These are phyloP conservation scores for Borostomias antarcticus DNA, from an alignment of 2,797 vertebrate genomes.

Conservation along the genomic window DNA sequence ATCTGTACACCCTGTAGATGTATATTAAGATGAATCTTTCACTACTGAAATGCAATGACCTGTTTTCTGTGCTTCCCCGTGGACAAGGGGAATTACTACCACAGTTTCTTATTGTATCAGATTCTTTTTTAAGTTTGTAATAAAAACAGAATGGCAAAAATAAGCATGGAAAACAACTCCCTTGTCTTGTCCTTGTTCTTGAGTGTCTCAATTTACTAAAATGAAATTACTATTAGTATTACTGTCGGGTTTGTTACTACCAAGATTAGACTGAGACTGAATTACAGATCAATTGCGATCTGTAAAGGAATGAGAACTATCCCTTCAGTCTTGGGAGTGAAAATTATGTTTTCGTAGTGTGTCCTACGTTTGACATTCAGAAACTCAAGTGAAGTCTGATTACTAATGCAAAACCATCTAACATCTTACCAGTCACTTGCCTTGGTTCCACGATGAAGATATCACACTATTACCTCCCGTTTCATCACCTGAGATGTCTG, in stretches of 20 bases:
- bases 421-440: too few relatives aligned
- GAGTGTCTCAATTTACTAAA: slow-evolving; percentile 7
- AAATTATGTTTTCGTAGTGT: too few relatives aligned
- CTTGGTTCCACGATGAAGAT: too few relatives aligned
- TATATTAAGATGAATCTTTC: slow-evolving; percentile 73
- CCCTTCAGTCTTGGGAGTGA: too few relatives aligned
- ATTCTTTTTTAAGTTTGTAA: slow-evolving; percentile 99
- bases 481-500: slow-evolving; percentile 61
- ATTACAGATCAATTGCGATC: too few relatives aligned
- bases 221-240: background rate
- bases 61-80: slow-evolving; percentile 77
- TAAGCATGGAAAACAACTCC: slow-evolving; percentile 67
- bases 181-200: slow-evolving; percentile 55
- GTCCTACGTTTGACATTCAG: too few relatives aligned
- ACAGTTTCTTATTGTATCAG: slow-evolving; percentile 96
- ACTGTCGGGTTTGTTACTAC: too few relatives aligned
- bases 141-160: slow-evolving; percentile 84
- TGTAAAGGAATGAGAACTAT: too few relatives aligned
- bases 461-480: slow-evolving; percentile 51
- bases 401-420: too few relatives aligned
- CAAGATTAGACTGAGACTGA: background rate
- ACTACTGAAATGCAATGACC: slow-evolving; percentile 80
- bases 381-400: too few relatives aligned
- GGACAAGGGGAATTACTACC: slow-evolving; percentile 75
- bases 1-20: slow-evolving; percentile 75